A percentile compares a stretch with the other conserved stretches of the same genome.
These are phyloP conservation scores for Meles meles DNA, from an alignment of 2,113 vertebrate genomes.

Conservation along the genomic window DNA sequence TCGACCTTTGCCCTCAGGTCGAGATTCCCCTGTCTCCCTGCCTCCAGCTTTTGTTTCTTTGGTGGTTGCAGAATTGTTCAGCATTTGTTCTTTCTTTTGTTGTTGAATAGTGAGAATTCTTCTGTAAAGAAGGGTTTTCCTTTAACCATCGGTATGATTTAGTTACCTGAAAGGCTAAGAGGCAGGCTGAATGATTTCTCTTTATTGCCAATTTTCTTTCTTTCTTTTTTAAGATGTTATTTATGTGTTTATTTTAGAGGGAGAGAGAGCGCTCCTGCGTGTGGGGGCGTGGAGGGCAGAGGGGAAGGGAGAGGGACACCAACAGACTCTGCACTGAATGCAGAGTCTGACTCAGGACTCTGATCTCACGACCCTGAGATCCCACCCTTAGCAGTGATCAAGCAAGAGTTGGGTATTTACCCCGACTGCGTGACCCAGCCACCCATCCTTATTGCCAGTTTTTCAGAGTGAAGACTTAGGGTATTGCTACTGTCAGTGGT, in stretches of 20 bases:
- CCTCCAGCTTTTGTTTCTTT: neutral
- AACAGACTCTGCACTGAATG: neutral
- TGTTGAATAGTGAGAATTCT: neutral
- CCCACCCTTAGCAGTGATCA: neutral
- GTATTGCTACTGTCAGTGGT: neutral
- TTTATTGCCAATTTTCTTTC: neutral
- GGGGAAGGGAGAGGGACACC: neutral
- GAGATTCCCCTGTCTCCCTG: neutral
- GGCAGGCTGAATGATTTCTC: neutral
- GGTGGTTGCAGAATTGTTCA: neutral
- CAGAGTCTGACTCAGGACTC: neutral
- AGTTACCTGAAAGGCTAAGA: neutral
- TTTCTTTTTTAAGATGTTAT: no score
- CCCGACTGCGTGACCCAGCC: neutral
- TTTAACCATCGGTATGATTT: neutral
- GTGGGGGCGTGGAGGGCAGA: neutral
- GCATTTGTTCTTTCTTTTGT: conserved; percentile 39
- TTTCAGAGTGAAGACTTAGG: conserved; percentile 24
- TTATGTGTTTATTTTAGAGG: neutral
- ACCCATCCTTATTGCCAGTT: neutral
- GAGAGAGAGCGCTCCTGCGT: neutral
- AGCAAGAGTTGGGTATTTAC: neutral
- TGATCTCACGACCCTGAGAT: neutral
- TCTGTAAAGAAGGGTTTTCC: neutral
- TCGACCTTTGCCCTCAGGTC: neutral